Percentiles rank a stretch among this genome's conserved stretches.
phyloP scores from a whole-genome alignment of 2,113 vertebrate species.

The Thermophis baileyi region DNA sequence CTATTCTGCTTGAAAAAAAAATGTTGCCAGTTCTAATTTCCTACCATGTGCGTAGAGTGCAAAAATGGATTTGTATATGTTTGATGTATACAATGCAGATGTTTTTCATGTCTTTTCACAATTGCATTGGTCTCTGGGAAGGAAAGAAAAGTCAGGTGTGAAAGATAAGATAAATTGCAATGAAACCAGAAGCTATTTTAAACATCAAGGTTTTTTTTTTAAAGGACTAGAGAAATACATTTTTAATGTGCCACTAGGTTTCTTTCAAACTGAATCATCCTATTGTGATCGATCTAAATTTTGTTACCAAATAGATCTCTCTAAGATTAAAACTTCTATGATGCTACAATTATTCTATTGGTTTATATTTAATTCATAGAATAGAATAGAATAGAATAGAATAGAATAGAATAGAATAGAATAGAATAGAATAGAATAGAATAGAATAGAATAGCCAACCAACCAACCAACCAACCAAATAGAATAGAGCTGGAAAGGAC shows the following conservation, averaged over 20 bases:
- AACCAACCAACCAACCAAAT: too few relatives aligned
- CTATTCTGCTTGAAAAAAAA: neutral
- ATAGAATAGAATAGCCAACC: too few relatives aligned
- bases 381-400: too few relatives aligned
- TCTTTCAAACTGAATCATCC: constrained; percentile 1
- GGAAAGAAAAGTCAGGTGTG: neutral
- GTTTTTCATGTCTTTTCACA: neutral
- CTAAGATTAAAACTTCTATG: constrained; percentile 11
- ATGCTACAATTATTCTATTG: neutral
- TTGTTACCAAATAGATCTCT: constrained; percentile 19
- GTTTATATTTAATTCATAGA: neutral
- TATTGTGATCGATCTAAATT: constrained; percentile 21
- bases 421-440: too few relatives aligned
- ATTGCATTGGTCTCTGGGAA: neutral
- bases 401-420: too few relatives aligned
- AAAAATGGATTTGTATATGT: neutral
- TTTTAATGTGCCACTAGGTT: neutral
- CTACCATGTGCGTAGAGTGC: too few relatives aligned
- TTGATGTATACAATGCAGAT: neutral
- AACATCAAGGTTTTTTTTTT: neutral
- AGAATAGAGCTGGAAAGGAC: too few relatives aligned
- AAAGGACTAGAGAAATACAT: neutral
- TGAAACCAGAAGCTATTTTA: constrained; percentile 35
- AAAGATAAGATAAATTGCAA: constrained; percentile 9
- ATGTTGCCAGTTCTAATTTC: neutral